phyloP scores from a whole-genome alignment of 2,113 vertebrate genomes.

The Clarias macrocephalus region DNA sequence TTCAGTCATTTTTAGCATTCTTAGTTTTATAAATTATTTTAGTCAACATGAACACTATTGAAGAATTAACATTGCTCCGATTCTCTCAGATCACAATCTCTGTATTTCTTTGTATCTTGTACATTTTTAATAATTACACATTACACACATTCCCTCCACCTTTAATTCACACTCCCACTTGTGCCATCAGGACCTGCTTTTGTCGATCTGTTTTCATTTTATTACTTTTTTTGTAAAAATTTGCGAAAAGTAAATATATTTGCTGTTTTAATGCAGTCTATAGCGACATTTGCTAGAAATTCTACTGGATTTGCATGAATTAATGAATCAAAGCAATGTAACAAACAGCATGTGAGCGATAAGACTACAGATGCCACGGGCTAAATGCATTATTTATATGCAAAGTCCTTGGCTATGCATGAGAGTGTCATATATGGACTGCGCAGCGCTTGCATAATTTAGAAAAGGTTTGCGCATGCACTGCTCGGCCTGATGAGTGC shows the following conservation, averaged over 20 bases:
- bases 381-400: slow-evolving; percentile 27
- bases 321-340: background rate
- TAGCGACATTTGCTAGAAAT: background rate
- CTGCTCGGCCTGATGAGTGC: background rate
- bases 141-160: background rate
- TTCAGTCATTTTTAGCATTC: background rate
- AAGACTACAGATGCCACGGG: background rate
- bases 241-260: background rate
- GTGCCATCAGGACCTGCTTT: background rate
- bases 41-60: background rate
- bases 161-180: background rate
- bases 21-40: background rate
- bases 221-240: background rate
- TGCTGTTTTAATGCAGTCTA: background rate
- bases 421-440: slow-evolving; percentile 4
- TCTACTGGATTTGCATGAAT: background rate
- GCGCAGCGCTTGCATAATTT: slow-evolving; percentile 10
- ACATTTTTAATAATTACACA: background rate
- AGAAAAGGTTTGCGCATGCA: background rate
- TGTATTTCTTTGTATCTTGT: background rate
- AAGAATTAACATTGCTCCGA: too few species aligned
- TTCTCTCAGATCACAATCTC: too few species aligned
- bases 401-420: background rate
- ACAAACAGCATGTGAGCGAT: background rate
- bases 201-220: background rate